A percentile compares a stretch with the other conserved stretches of the same genome.
phyloP scores from a whole-genome alignment of 2,797 vertebrate species.

The Decapterus maruadsi region DNA sequence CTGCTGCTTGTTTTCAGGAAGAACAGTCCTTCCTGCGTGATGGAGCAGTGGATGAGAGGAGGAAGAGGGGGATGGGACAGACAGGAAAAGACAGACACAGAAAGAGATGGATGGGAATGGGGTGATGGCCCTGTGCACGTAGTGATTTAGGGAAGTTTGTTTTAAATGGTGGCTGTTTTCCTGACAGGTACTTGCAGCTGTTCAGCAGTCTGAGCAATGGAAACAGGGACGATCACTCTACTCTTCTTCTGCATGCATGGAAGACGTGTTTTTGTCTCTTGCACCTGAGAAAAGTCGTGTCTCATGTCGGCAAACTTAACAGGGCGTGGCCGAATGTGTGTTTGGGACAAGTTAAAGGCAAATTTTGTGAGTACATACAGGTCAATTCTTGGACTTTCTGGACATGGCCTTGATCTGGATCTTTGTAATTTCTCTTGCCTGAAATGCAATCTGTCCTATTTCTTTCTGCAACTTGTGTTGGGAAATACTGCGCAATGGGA shows the following conservation, averaged over 20 bases:
- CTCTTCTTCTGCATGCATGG: background rate
- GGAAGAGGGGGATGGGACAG: slow-evolving; percentile 69
- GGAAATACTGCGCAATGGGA: slow-evolving; percentile 12
- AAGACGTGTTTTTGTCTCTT: slow-evolving; percentile 15
- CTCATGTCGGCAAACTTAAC: background rate
- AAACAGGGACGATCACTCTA: background rate
- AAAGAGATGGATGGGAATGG: slow-evolving; percentile 59
- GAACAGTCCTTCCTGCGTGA: slow-evolving; percentile 78
- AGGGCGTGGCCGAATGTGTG: slow-evolving; percentile 14
- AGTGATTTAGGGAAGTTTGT: slow-evolving; percentile 27
- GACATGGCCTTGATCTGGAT: background rate
- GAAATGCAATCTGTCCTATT: background rate
- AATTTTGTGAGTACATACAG: background rate
- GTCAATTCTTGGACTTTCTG: background rate
- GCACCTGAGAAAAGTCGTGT: slow-evolving; percentile 21
- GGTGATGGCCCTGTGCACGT: slow-evolving; percentile 21
- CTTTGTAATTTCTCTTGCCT: background rate
- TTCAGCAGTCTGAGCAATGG: background rate
- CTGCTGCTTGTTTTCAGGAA: slow-evolving; percentile 82
- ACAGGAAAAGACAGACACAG: slow-evolving; percentile 62
- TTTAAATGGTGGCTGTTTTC: slow-evolving; percentile 5
- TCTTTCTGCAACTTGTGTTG: background rate
- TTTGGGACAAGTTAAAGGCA: background rate
- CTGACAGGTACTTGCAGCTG: slow-evolving; percentile 72
- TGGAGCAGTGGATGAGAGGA: slow-evolving; percentile 70